Evolutionary conservation across 2,113 vertebrate genomes (phyloP).

Genomic region (Chroicocephalus ridibundus): DNA sequence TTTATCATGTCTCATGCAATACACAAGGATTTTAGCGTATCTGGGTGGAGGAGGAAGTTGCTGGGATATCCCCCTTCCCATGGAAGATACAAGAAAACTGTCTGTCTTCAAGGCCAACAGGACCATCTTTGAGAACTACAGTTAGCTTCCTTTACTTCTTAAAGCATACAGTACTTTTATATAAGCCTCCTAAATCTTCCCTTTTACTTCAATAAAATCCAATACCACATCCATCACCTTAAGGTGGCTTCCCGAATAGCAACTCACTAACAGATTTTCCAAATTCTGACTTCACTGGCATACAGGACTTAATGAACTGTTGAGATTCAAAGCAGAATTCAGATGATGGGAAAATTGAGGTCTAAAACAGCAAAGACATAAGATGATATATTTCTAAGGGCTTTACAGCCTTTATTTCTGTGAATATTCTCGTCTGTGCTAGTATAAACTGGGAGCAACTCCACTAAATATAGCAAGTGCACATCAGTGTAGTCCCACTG

Average conservation of each 20-base stretch:
- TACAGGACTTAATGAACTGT: not conserved
- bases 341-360: not conserved
- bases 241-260: not conserved
- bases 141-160: not conserved
- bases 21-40: not conserved
- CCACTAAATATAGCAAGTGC: not conserved
- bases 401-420: not conserved
- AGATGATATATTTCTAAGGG: not conserved
- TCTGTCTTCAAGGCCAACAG: not conserved
- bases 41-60: not conserved
- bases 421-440: not conserved
- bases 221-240: not conserved
- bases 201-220: not conserved
- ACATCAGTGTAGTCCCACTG: not conserved
- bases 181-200: not conserved
- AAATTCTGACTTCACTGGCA: not conserved
- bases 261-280: constrained; percentile 6
- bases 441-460: not conserved
- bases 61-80: not conserved
- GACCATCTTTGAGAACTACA: not conserved
- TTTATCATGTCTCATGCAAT: not conserved
- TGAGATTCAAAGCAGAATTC: constrained; percentile 29
- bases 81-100: not conserved
- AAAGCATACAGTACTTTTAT: not conserved
- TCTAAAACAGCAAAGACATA: not conserved